A percentile compares a stretch with the other conserved stretches of the same genome.
Evolutionary conservation across 2,888 invertebrate genomes (phyloP).

Genomic region (Drosophila macrothrix): DNA sequence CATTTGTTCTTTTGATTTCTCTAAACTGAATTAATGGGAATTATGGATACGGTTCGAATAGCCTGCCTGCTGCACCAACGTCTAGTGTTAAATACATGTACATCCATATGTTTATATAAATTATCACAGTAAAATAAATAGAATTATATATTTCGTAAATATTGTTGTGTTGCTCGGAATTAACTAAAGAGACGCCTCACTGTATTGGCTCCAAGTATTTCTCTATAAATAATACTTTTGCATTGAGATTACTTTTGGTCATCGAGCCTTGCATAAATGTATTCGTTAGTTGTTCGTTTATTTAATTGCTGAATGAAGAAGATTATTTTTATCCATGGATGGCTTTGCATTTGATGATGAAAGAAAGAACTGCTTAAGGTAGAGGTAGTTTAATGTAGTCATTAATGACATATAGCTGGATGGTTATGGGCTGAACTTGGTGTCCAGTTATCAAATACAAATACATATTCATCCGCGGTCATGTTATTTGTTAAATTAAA

Average conservation of each 20-base stretch:
- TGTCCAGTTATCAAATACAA: neutral
- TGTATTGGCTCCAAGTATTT: constrained; percentile 13
- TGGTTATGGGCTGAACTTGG: neutral
- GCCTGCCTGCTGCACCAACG: constrained; percentile 25
- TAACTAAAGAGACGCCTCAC: constrained; percentile 43
- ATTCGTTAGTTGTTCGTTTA: constrained; percentile 3
- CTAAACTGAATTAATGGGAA: constrained; percentile 35
- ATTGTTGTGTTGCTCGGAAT: constrained; percentile 40
- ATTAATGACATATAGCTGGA: neutral
- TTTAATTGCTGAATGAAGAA: neutral
- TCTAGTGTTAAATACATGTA: constrained; percentile 41
- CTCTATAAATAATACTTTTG: constrained; percentile 54
- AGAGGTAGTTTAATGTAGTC: constrained; percentile 35
- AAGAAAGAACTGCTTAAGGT: neutral
- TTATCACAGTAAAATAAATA: constrained; percentile 83
- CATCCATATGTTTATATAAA: constrained; percentile 56
- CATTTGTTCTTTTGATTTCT: constrained; percentile 10
- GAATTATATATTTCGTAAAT: constrained; percentile 53
- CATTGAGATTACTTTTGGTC: constrained; percentile 38
- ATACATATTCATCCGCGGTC: neutral
- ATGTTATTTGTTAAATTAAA: neutral
- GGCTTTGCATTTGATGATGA: neutral
- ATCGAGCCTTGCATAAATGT: constrained; percentile 18
- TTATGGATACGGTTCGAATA: constrained; percentile 19
- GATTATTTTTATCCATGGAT: neutral